Evolutionary conservation across 2,888 invertebrate genomes (phyloP), one percentile per base, ranked within the genome.

Genomic region (Drosophila planitibia): DNA sequence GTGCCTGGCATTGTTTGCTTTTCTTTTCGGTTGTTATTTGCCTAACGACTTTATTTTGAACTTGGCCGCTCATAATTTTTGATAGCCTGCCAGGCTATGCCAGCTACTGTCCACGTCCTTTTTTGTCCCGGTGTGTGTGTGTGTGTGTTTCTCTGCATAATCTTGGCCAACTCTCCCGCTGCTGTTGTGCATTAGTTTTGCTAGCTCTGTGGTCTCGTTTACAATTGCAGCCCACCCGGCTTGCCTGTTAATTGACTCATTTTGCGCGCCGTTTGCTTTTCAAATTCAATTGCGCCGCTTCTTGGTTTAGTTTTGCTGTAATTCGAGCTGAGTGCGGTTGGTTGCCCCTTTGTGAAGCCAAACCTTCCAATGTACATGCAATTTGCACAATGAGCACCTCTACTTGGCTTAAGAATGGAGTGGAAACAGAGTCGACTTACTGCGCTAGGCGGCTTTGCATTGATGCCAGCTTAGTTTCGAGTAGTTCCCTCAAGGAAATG

Each of bases 251-350:
- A 86, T 90, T 86, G 90, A 86, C 74, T 72, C 82, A 90, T 86
- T 90, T 89, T 81, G 73, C 79, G 84, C 86, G 76, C 89, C 70
- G 85, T 86, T 83, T 90, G 74, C 74, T 62, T 62, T 75, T 85
- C 60, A 65, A 82, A 77, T 82, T 85, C 74, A 86, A 83, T 89
- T 76, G 66, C 70, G 37, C 52, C 57, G 53, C 61, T 62, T 33
- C 62, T 62, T 35, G 54, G 55, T 25, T 55, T 12, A 25, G 66
- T 60, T 60, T 66, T 19, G 7, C 14, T 62, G 82, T 73, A 81
- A 79, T 73, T 30, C 52, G 79, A 82, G 74, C 77, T 22, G 53
- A 33, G 22, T 76, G 77, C 47, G 75, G 64, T 51, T 58, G 69
- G 39, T 52, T 72, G 47, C 28, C 39, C 58, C 44, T 69, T 64